Percentiles rank a stretch among this genome's conserved stretches.
Evolutionary conservation across 2,113 vertebrate species (phyloP).

Genomic region (Rhombomys opimus): DNA sequence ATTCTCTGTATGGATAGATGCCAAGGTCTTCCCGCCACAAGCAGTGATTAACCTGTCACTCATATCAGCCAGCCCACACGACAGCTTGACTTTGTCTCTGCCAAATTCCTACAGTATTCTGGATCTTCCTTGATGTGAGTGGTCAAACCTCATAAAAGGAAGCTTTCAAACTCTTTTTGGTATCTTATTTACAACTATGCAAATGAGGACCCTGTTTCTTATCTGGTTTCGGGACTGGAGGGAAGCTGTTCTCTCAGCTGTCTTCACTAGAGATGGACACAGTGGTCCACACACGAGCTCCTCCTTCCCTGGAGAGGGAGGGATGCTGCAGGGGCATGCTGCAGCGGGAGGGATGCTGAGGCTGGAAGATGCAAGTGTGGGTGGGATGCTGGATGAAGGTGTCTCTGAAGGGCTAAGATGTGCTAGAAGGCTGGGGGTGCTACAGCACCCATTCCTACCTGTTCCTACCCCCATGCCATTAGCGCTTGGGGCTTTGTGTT

Average conservation of each 20-base stretch:
- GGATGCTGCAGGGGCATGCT: background rate
- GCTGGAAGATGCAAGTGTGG: background rate
- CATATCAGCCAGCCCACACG: background rate
- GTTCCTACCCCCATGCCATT: background rate
- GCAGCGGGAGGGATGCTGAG: background rate
- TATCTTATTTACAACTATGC: constrained; percentile 27
- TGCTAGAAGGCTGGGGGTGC: no score
- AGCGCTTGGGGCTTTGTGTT: background rate
- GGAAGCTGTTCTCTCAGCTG: background rate
- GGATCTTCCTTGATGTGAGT: background rate
- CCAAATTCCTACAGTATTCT: background rate
- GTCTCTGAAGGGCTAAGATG: background rate
- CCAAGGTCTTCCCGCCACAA: background rate
- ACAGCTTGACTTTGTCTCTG: background rate
- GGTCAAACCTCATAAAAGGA: constrained; percentile 28
- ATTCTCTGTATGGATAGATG: constrained; percentile 22
- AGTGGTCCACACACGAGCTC: background rate
- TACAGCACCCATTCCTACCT: background rate
- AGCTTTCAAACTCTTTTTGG: constrained; percentile 40
- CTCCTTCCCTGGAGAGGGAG: no score
- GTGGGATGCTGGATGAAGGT: background rate
- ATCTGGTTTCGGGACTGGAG: background rate
- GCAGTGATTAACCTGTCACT: constrained; percentile 42
- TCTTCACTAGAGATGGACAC: background rate
- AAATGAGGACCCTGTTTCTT: background rate